phyloP scores from a whole-genome alignment of 2,113 vertebrate genomes.

The Festucalex cinctus region DNA sequence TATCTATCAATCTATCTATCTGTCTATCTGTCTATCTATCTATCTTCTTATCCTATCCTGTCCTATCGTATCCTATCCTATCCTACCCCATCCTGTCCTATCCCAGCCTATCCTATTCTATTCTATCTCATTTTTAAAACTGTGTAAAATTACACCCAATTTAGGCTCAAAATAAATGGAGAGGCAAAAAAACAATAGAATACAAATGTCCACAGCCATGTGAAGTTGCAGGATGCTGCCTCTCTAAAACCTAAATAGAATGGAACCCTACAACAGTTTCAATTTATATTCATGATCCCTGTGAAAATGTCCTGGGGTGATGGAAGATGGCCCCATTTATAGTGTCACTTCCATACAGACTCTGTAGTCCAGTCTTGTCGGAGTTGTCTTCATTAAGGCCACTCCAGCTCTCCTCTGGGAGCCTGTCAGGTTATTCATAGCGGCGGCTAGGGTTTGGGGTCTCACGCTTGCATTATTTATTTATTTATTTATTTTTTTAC shows the following conservation, averaged over 20 bases:
- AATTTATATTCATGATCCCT: too few relatives aligned
- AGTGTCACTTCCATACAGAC: background rate
- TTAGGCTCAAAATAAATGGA: background rate
- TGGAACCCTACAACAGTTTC: background rate
- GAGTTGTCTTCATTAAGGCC: conserved; percentile 47
- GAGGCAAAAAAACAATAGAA: background rate
- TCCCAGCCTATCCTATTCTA: too few relatives aligned
- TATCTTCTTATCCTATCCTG: too few relatives aligned
- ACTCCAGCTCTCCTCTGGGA: conserved; percentile 43
- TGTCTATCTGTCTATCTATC: too few relatives aligned
- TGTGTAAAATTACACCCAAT: too few relatives aligned
- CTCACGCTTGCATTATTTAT: conserved; percentile 31
- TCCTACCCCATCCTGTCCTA: too few relatives aligned
- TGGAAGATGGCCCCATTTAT: background rate
- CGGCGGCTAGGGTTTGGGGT: conserved; percentile 39
- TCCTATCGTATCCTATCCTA: too few relatives aligned
- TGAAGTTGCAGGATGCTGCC: background rate
- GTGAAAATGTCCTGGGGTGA: background rate
- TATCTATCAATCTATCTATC: too few relatives aligned
- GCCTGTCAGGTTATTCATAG: conserved; percentile 63
- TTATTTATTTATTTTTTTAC: background rate
- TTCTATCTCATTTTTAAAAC: too few relatives aligned
- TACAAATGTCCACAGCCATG: background rate
- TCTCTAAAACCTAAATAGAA: background rate
- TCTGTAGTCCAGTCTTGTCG: conserved; percentile 2